Percentiles rank a stretch among this genome's conserved stretches.
phyloP scores from a whole-genome alignment of 2,113 vertebrate species.

The Parotia lawesii region DNA sequence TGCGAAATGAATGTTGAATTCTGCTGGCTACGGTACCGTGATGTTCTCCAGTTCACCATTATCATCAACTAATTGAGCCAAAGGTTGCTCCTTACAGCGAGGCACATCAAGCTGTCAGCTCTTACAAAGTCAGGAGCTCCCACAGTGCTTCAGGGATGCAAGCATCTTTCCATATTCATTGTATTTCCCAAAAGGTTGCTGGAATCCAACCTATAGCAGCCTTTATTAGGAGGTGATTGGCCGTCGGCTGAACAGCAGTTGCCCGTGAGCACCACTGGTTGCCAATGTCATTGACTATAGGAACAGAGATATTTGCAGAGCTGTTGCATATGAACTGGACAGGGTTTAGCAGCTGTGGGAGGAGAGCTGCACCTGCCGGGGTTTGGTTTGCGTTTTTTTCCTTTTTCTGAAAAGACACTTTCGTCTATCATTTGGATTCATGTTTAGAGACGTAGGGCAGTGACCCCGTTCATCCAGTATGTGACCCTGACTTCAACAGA shows the following conservation, averaged over 20 bases:
- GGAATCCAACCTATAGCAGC: neutral
- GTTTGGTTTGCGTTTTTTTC: neutral
- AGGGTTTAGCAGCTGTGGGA: neutral
- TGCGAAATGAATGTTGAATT: neutral
- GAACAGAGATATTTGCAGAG: neutral
- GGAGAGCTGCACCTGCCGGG: neutral
- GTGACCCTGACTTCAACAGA: neutral
- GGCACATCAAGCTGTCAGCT: neutral
- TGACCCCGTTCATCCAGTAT: accelerated
- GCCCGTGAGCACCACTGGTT: neutral
- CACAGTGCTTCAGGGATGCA: neutral
- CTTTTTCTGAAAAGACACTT: neutral
- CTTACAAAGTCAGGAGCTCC: neutral
- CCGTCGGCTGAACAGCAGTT: neutral
- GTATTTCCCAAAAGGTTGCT: neutral
- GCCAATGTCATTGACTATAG: neutral
- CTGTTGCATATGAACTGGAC: neutral
- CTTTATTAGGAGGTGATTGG: neutral
- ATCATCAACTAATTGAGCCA: neutral
- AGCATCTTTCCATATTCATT: neutral
- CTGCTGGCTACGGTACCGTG: neutral
- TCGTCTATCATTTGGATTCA: neutral
- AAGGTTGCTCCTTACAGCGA: neutral
- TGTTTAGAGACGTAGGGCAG: neutral
- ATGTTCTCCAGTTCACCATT: neutral